A percentile compares a stretch with the other conserved stretches of the same genome.
phyloP scores from a whole-genome alignment of 2,797 vertebrate species.

The Pseudotriccus pelzelni region DNA sequence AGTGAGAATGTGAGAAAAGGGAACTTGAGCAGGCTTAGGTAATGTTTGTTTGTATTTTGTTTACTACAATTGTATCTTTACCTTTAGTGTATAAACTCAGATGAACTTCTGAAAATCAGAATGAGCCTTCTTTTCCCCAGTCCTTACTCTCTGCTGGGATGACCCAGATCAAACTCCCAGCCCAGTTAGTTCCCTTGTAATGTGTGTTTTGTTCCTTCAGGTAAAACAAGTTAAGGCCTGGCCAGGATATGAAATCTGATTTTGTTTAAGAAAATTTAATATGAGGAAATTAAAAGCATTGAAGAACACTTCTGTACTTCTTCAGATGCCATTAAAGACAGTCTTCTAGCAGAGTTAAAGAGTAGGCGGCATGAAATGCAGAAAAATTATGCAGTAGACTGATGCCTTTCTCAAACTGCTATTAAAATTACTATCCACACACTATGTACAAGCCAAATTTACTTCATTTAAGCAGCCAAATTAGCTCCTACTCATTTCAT shows the following conservation, averaged over 20 bases:
- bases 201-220: background rate
- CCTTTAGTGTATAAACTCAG: background rate
- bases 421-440: background rate
- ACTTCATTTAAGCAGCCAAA: background rate
- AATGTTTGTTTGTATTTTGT: background rate
- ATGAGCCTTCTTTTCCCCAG: fast-evolving
- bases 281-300: background rate
- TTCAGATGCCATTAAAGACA: background rate
- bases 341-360: background rate
- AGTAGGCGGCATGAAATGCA: background rate
- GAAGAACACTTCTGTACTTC: background rate
- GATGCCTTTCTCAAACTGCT: background rate
- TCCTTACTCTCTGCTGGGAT: background rate
- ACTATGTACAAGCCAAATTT: background rate
- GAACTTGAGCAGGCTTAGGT: background rate
- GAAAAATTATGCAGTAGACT: background rate
- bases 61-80: background rate
- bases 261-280: background rate
- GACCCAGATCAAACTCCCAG: background rate
- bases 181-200: background rate
- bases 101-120: background rate
- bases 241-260: background rate
- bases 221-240: background rate
- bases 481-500: background rate
- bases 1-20: background rate